phyloP scores from a whole-genome alignment of 1,140 invertebrate species.

The Stenopsyche tienmushanensis region DNA sequence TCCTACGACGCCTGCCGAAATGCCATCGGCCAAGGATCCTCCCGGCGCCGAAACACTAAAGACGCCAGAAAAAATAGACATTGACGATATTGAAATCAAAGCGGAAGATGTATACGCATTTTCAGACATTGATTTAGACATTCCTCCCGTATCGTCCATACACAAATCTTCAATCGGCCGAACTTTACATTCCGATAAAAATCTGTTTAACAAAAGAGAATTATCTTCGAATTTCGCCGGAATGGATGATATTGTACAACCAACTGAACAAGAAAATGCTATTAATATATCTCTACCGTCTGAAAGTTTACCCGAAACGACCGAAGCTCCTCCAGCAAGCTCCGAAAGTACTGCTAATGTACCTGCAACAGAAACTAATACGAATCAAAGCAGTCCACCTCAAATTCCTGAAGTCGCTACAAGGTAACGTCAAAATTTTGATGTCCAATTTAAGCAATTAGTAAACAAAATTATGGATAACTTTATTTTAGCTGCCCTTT shows the following conservation, averaged over 20 bases:
- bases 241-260: slow-evolving; percentile 29
- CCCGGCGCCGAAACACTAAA: slow-evolving; percentile 30
- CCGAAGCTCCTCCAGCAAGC: too few species aligned
- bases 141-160: slow-evolving; percentile 50
- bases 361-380: too few species aligned
- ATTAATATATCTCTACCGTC: too few species aligned
- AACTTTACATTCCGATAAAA: slow-evolving; percentile 35
- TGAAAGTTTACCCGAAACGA: too few species aligned
- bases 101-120: slow-evolving; percentile 55
- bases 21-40: slow-evolving; percentile 24
- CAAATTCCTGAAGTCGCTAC: too few species aligned
- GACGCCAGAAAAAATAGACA: slow-evolving; percentile 50
- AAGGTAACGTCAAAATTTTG: too few species aligned
- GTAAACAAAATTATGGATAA: too few species aligned
- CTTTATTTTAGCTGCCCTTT: too few species aligned
- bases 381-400: too few species aligned
- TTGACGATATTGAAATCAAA: slow-evolving; percentile 55
- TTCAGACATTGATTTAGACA: slow-evolving; percentile 55
- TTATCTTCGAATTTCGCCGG: slow-evolving; percentile 10
- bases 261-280: slow-evolving; percentile 4
- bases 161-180: slow-evolving; percentile 44
- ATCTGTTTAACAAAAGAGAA: slow-evolving; percentile 39
- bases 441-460: too few species aligned
- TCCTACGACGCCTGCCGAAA: slow-evolving; percentile 13
- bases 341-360: too few species aligned